Evolutionary conservation across 2,113 vertebrate genomes (phyloP), one percentile per base, ranked within the genome.

Genomic region (Garra rufa): DNA sequence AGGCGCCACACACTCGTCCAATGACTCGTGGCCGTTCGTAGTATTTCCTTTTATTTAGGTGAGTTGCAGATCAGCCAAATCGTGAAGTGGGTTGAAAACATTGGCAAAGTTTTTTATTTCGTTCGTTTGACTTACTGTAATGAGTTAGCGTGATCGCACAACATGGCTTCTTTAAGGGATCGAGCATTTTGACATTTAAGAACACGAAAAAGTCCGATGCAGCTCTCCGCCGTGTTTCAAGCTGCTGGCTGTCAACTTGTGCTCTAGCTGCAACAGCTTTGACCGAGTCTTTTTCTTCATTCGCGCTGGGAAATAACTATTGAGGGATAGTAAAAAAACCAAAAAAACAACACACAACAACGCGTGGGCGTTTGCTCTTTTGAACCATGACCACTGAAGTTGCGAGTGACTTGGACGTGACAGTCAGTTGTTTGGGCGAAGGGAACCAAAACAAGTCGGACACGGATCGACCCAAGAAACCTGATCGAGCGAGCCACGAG

Each of bases 351-450:
- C 69, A 63, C 13, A 73, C 85, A 87, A 89, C 69, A 81, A 52
- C 38, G 89, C 0, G 73, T 76, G 65, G 76, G 86, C 81, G 86
- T 87, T 50, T 81, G 88, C 85, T 84, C 34, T 55, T 52, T 38
- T 91, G 89, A 92, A 93, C 88, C 83, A 95, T 95, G 94, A 92
- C 94, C 86, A 82, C 92, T 24, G 93, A 94, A 89, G 93, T 94
- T 71, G 89, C 90, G 88, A 61, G 86, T 24, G 91, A 91, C 70
- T 89, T 89, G 3, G 88, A 89, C 87, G 87, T 94, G 92, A 94
- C 94, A 92, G 91, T 90, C 69, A 86, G 87, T 89, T 87, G 89
- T 86, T 86, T 86, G 24, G 34, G 83, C 57, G 89, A 71, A 63
- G 86, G 55, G 76, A 86, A 88, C 83, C 92, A 85, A 48, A 90